Evolutionary conservation across 2,797 vertebrate species (phyloP), one percentile per base, ranked within the genome.

Genomic region (Dipus sagitta): DNA sequence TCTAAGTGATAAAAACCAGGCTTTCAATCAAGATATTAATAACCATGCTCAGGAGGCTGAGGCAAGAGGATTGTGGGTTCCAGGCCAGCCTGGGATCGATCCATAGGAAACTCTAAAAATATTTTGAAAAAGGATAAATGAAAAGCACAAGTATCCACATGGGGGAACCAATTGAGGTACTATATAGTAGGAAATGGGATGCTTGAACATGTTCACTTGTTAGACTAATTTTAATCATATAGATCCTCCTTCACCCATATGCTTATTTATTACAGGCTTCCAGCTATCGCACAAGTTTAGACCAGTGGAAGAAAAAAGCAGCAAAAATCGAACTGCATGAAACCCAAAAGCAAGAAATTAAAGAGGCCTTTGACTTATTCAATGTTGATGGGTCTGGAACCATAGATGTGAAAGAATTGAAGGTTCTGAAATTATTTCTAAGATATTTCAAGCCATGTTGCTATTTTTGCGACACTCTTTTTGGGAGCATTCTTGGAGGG

Each of bases 331-430:
- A 99, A 42, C 95, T 99, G 92, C 99, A 98, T 1, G 99, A 99
- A 96, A 99, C 99, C 60, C 99, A 99, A 95, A 99, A 98, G 94
- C 99, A 99, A 96, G 99, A 99, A 97, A 99, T 99, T 87, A 98
- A 99, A 97, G 99, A 99, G 96, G 99, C 99, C 8, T 99, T 99
- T 91, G 99, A 99, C 95, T 98, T 99, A 81, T 99, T 99, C 72
- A 99, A 99, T 95, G 98, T 99, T 0, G 99, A 99, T 94, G 99
- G 99, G 17, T 98, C 98, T 77, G 99, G 99, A 42, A 98, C 97
- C 64, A 99, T 99, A 52, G 99, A 99, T 92, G 98, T 99, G 54
- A 99, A 99, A 97, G 99, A 99, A 97, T 95, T 99, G 13, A 99
- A 99, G 99, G 99, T 99, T 95, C 76, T 88, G 72, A 70, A 30